Base-by-base conservation (phyloP, 2,113 vertebrate species). In the Jacana jacana region DNA sequence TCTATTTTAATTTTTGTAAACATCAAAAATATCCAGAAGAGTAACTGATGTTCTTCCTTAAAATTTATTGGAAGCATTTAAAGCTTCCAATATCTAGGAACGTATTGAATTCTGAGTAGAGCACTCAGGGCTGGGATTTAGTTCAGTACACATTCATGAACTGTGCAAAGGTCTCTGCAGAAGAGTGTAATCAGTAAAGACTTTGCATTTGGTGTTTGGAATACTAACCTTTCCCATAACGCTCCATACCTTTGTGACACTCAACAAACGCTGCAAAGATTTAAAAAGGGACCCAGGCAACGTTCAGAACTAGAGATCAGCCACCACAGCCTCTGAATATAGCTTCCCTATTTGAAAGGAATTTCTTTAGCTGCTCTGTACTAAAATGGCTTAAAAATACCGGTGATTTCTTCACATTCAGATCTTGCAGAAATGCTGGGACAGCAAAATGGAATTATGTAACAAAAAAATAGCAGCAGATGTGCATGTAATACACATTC, bases 131-230 rank as follows among this genome's bases (percentile, higher is more conserved):
- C 0, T 54, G 48, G 46, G 55, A 46, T 93, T 86, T 51, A 86
- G 54, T 18, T 86, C 90, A 86, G 80, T 22, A 65, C 55, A 69
- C 35, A 23, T 39, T 75, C 39, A 78, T 6, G n/a, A 86, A 61
- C 46, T 61, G 58, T 14, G 51, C 64, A 94, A 90, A 91, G 55
- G 64, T 93, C 68, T 97, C 82, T 68, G 86, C 64, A 96, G 82
- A 95, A 81, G 44, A 85, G 61, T 16, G 20, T 35, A 33, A 81
- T 31, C 42, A 37, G 55, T 33, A 19, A 86, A 92, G 80, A 51
- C 60, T 81, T 7, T 18, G 18, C 57, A 80, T 86, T 61, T 84
- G 44, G 51, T 30, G 84, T 87, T 52, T 1, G 1, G 76, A 77
- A 91, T 70, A 46, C 14, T 58, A 88, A 31, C 51, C 55, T 86